A percentile compares a stretch with the other conserved stretches of the same genome.
Conservation (phyloP, 2,797 vertebrate species). For the Geotrypetes seraphini region DNA sequence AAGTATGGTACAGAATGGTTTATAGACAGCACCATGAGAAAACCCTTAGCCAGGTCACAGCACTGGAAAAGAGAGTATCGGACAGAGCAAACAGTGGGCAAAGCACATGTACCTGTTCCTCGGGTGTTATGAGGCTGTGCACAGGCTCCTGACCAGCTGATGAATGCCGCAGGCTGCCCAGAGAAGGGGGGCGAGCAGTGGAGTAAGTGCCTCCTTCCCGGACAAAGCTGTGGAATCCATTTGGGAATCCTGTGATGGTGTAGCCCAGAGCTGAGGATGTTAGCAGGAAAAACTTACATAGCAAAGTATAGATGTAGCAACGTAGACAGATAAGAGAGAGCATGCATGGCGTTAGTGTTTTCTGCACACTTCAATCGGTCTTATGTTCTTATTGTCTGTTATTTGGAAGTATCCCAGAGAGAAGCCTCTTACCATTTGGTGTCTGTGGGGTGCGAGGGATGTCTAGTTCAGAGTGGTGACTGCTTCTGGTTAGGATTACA, state of each 20-base stretch:
- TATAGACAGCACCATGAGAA: too few relatives aligned
- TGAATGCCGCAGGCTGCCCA: constrained; percentile 61
- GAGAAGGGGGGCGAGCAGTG: constrained; percentile 35
- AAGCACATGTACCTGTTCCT: constrained; percentile 75
- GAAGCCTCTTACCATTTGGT: constrained; percentile 59
- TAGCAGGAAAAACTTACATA: too few relatives aligned
- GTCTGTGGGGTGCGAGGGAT: constrained; percentile 74
- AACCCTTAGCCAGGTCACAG: too few relatives aligned
- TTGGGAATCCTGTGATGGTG: constrained; percentile 79
- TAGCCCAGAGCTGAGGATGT: constrained; percentile 71
- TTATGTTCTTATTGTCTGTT: too few relatives aligned
- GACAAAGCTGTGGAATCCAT: constrained; percentile 86
- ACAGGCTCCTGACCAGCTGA: constrained; percentile 80
- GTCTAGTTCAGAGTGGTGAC: constrained; percentile 73
- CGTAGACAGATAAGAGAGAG: background rate
- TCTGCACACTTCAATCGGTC: too few relatives aligned
- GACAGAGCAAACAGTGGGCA: background rate
- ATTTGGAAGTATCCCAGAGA: background rate
- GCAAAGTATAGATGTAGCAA: background rate
- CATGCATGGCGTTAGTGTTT: background rate
- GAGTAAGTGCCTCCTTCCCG: constrained; percentile 61
- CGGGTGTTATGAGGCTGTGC: constrained; percentile 78
- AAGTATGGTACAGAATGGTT: too few relatives aligned
- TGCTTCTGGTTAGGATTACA: constrained; percentile 74
- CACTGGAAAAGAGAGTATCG: background rate